Evolutionary conservation across 1,140 invertebrate genomes (phyloP).

Genomic region (Papilio polyxenes): DNA sequence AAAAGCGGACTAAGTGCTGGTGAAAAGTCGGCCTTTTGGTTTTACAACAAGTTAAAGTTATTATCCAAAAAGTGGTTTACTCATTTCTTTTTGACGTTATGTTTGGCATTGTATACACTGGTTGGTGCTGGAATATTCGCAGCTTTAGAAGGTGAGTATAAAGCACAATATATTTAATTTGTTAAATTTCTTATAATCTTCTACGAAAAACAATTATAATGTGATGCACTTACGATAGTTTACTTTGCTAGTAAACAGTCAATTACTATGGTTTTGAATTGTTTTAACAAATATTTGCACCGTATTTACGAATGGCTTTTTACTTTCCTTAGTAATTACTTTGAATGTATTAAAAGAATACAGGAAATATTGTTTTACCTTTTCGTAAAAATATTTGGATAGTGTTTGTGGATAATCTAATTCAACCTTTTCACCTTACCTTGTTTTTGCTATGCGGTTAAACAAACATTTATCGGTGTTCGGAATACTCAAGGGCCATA

Average conservation of each 20-base stretch:
- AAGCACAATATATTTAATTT: not conserved
- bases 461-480: conserved; percentile 24
- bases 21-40: conserved; percentile 89
- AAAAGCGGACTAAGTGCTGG: conserved; percentile 90
- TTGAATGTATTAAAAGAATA: not conserved
- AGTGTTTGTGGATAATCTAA: conserved; percentile 3
- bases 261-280: too few species aligned
- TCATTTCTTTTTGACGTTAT: conserved; percentile 90
- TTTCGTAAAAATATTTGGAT: not conserved
- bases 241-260: too few species aligned
- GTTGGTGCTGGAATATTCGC: conserved; percentile 89
- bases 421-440: conserved; percentile 8
- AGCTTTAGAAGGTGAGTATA: conserved; percentile 85
- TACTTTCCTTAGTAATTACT: not conserved
- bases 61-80: conserved; percentile 93
- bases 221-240: too few species aligned
- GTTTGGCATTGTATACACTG: conserved; percentile 88
- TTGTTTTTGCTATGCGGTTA: conserved; percentile 19
- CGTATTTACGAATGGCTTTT: too few species aligned
- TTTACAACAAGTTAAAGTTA: conserved; percentile 88
- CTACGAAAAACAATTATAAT: too few species aligned
- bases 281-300: too few species aligned
- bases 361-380: not conserved
- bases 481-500: not conserved
- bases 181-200: too few species aligned